Base-by-base conservation (phyloP, 2,888 invertebrate genomes). In the Sphinx pinastri region DNA sequence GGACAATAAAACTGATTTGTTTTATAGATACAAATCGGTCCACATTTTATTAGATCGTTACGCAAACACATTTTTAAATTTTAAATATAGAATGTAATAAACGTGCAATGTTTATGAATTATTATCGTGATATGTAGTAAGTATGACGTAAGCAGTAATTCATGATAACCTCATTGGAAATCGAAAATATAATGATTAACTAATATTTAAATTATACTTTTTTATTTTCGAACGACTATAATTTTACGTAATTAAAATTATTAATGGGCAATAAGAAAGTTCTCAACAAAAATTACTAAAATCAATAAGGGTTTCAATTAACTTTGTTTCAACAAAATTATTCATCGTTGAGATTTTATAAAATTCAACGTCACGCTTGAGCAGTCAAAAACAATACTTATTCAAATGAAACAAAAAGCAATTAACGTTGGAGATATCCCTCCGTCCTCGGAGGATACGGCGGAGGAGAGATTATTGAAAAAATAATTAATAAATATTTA, bases 401-500 rank as follows among this genome's bases (percentile, higher is more conserved):
- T 93, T 94, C 91, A 93, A 93, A 93, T 92, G 91, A 93, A 93
- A 93, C 93, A 94, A 93, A 93, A 93, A 93, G 92, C 93, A 94
- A 94, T 93, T 93, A 93, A 93, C 93, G 88, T 82, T 77, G 88
- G 88, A 91, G 90, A 90, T 92, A 91, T 91, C 92, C 93, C 93
- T 91, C 92, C 89, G 78, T 90, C 89, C 92, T 88, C 80, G 74
- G 90, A 90, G 92, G 89, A 90, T 88, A 88, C 88, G 84, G 83
- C 79, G 88, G 88, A 87, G 87, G 88, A 88, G 91, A 93, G 93
- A 92, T 93, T 94, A 94, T 93, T 94, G 94, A 94, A 94, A 94
- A 93, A 94, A 94, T 93, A 93, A 94, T 94, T 94, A 93, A 94
- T 94, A 94, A 94, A 94, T 94, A 94, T 94, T 94, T 94, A 94